Conservation (phyloP, 2,888 invertebrate species). For the Catocala nupta region DNA sequence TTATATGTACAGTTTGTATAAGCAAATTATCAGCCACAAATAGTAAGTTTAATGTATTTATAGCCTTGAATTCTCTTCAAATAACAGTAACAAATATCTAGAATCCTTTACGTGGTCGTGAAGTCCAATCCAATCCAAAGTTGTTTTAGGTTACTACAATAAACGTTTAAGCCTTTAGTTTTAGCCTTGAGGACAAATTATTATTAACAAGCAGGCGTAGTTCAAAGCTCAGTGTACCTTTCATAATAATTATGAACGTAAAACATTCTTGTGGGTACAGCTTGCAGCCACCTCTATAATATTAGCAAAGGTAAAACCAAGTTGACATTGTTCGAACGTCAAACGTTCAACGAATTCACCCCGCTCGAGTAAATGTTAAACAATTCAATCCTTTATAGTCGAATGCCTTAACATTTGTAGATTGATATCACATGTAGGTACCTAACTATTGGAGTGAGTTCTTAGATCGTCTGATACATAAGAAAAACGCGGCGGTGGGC, state of each 20-base stretch:
- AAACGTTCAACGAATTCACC: slow-evolving; percentile 32
- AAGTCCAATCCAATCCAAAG: slow-evolving; percentile 32
- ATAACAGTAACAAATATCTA: neutral
- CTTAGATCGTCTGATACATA: slow-evolving; percentile 52
- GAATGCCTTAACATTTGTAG: slow-evolving; percentile 28
- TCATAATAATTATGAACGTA: slow-evolving; percentile 38
- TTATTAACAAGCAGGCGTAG: slow-evolving; percentile 17
- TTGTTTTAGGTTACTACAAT: slow-evolving; percentile 34
- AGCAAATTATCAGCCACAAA: neutral
- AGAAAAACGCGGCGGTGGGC: slow-evolving; percentile 50
- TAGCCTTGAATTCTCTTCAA: neutral
- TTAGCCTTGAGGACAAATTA: slow-evolving; percentile 42
- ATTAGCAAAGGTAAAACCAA: slow-evolving; percentile 26
- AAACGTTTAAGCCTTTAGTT: slow-evolving; percentile 28
- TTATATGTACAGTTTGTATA: neutral
- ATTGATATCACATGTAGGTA: slow-evolving; percentile 40
- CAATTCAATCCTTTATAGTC: slow-evolving; percentile 28
- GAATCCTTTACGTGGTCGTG: slow-evolving; percentile 30
- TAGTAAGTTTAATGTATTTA: neutral
- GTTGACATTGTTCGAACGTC: slow-evolving; percentile 31
- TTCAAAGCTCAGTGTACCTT: slow-evolving; percentile 33
- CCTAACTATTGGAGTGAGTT: slow-evolving; percentile 42
- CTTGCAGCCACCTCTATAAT: slow-evolving; percentile 21
- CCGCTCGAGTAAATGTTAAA: slow-evolving; percentile 26
- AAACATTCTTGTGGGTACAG: slow-evolving; percentile 30